Base-by-base conservation (phyloP, 2,113 vertebrate genomes). In the Recurvirostra avosetta region DNA sequence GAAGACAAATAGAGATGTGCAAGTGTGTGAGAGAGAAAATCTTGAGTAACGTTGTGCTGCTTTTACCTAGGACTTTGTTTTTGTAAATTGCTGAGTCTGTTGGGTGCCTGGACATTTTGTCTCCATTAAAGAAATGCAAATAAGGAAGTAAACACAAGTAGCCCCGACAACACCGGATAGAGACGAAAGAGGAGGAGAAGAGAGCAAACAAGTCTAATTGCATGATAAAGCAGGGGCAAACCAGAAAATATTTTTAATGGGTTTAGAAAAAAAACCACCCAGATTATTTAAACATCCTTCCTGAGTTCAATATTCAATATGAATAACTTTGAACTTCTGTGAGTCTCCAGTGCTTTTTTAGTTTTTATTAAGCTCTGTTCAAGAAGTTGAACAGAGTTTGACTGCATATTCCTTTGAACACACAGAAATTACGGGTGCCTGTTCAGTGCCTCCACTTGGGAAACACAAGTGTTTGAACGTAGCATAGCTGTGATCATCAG, bases 101-200 rank as follows among this genome's bases (percentile, higher is more conserved):
- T 77, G 19, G 6, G 20, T 74, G 12, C 63, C 36, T 67, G 59
- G 25, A 47, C 7, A 6, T 80, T 90, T 40, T 90, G 58, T 50
- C 30, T 83, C 59, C 32, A 5, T 70, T 77, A 34, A 81, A 66
- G 58, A 86, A 90, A 72, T 13, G 30, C 70, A 79, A 91, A 82
- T 79, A 86, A 86, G 62, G 62, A 96, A 96, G 62, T 92, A 79
- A 95, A 79, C 34, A n/a, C 25, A 80, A 73, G 55, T 61, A 66
- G 70, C 45, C 26, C 6, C 2, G 15, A 68, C 34, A 94, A 52
- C 45, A 62, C 1, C 32, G 63, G 14, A 27, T 19, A 23, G 43
- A 43, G 38, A 74, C 21, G 17, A 75, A 72, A 85, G 22, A 58
- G 27, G 27, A 73, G 36, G 27, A 73, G 36, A 76, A 74, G 34